Conservation (phyloP, 2,113 vertebrate species). For the Scolopax mira region DNA sequence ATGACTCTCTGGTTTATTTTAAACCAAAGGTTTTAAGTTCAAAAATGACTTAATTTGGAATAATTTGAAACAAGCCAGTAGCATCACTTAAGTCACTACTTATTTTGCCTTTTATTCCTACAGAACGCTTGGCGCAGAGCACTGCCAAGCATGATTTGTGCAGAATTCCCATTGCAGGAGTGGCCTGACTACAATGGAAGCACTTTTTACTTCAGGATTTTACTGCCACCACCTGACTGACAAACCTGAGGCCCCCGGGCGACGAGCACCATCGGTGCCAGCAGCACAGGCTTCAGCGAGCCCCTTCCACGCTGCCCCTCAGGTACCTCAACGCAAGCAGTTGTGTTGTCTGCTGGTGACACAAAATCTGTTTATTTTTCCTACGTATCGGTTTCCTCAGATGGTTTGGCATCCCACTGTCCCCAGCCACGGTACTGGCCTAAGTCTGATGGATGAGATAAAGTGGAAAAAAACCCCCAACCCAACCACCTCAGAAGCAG, state of each 20-base stretch:
- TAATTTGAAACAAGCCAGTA: constrained; percentile 62
- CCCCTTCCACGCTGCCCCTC: background rate
- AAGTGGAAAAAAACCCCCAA: too few relatives aligned
- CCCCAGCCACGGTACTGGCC: background rate
- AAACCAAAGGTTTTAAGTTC: constrained; percentile 50
- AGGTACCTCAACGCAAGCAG: background rate
- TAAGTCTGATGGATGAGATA: background rate
- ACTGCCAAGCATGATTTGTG: background rate
- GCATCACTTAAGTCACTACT: constrained; percentile 42
- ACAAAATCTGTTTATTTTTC: background rate
- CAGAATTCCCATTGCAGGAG: background rate
- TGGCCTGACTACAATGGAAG: background rate
- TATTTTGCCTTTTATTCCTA: constrained; percentile 33
- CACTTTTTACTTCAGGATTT: background rate
- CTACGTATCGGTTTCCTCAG: background rate
- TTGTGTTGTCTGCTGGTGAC: background rate
- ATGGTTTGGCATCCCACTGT: background rate
- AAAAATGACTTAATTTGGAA: constrained; percentile 64
- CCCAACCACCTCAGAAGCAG: background rate
- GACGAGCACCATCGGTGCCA: background rate
- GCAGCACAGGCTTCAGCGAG: background rate
- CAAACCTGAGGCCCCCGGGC: background rate
- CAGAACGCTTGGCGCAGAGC: background rate
- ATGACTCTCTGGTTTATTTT: constrained; percentile 58
- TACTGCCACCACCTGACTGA: background rate